These are phyloP conservation scores for Myotis yumanensis DNA, from an alignment of 2,113 vertebrate genomes.

Conservation along the genomic window DNA sequence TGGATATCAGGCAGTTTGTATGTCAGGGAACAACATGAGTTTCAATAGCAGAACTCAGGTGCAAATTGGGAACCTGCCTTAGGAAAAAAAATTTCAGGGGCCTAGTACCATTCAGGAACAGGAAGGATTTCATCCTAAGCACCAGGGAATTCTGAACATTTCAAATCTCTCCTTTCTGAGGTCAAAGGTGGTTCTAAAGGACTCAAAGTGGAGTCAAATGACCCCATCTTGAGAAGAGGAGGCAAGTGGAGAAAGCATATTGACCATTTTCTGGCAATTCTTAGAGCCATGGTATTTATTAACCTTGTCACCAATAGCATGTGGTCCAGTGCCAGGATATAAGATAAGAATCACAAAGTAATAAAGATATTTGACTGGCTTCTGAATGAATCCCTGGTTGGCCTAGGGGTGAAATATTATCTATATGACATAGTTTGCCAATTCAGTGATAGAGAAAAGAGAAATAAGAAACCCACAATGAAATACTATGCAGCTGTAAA, in stretches of 20 bases:
- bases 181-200: neutral
- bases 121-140: neutral
- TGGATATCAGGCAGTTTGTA: neutral
- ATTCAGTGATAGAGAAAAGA: neutral
- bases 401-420: constrained; percentile 13
- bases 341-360: constrained; percentile 49
- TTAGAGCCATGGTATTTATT: neutral
- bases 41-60: neutral
- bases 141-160: neutral
- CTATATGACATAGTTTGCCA: neutral
- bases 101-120: neutral
- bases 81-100: neutral
- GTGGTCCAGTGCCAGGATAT: neutral
- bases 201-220: neutral
- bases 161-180: neutral
- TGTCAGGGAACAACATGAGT: neutral
- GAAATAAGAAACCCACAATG: neutral
- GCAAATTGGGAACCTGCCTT: neutral
- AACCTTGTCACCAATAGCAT: neutral
- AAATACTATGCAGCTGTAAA: neutral
- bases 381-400: neutral
- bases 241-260: neutral
- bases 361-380: neutral
- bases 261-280: neutral
- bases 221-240: neutral